Evolutionary conservation across 2,797 vertebrate species (phyloP), one percentile per base, ranked within the genome.

Genomic region (Varecia variegata): DNA sequence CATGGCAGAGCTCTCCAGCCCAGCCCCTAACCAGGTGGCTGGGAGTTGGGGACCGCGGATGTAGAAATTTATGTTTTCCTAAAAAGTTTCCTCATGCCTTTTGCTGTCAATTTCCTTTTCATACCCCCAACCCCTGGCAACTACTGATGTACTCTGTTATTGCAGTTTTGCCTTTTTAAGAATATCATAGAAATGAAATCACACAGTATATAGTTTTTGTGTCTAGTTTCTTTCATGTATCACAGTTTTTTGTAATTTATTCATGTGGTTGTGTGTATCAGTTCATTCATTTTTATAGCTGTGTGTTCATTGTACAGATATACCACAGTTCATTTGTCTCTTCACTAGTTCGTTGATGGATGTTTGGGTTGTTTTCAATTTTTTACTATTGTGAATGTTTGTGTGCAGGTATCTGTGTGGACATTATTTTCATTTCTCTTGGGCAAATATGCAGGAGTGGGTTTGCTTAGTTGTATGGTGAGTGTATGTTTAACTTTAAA

Each of bases 381-480:
- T 87, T 85, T 80, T 81, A 6, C 45, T 65, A 2, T 88, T 88
- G 43, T 87, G 23, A 80, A 74, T 7, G 32, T 88, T 93, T 8
- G 30, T 88, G 47, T 88, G 87, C 43, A 89, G 83, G 18, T 85
- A 20, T 92, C 52, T 95, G 38, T 58, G 8, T 88, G 71, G 50
- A 70, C n/a, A 85, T 88, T 88, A 47, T 80, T 92, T 94, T 94
- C 25, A 54, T 73, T 90, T 96, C 35, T 93, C 30, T 50, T 84
- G 25, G 17, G 65, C 73, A 93, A 90, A 62, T 56, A 65, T 38
- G 0, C 79, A 73, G 60, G 40, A 67, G 18, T 77, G 40, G 47
- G 27, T 86, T 97, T 94, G 68, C 86, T 87, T 92, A 65, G 11
- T 76, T 94, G 11, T 84, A 3, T 65, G 30, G 23, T 60, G 45